Evolutionary conservation across 2,797 vertebrate genomes (phyloP), one percentile per base, ranked within the genome.

Genomic region (Labroides dimidiatus): DNA sequence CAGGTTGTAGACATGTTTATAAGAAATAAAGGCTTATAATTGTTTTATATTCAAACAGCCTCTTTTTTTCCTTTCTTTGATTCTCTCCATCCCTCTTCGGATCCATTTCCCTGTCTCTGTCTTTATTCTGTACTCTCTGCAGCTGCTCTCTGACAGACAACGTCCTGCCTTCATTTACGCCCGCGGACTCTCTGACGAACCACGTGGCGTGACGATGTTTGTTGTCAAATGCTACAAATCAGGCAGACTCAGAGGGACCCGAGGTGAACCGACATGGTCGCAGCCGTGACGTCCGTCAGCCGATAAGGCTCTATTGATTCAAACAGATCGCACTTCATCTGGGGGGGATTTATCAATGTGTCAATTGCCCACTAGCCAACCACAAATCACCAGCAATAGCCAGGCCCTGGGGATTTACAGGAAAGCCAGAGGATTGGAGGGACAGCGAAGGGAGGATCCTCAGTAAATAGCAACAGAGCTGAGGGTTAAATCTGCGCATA

Each of bases 221-320:
- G 83, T 90, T 86, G 91, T 90, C 91, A 92, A 80, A 81, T 43
- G n/a, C 6, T 72, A 86, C 92, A 89, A 86, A 90, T 89, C 93
- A 82, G 64, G 75, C 55, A 71, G 69, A 80, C 84, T 89, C 90
- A 75, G 89, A 81, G 90, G 90, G 91, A 95, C 91, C 91, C 87
- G 86, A 82, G 90, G 87, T 90, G 92, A 92, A 90, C 88, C 80
- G 89, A 90, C 90, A 83, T 24, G 75, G 77, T 89, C 78, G 79
- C 79, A 80, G 87, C 91, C 90, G 82, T 90, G 91, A 92, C 69
- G 89, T 90, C 94, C 73, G 80, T 93, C 93, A 79, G 84, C 90
- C 92, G 95, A 97, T 97, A 96, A 96, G 95, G 94, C 92, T 86
- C 70, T 92, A 97, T 97, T 95, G 96, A 98, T 97, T 97, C 95